Evolutionary conservation across 2,888 invertebrate genomes (phyloP).

Genomic region (Drosophila longiperda): DNA sequence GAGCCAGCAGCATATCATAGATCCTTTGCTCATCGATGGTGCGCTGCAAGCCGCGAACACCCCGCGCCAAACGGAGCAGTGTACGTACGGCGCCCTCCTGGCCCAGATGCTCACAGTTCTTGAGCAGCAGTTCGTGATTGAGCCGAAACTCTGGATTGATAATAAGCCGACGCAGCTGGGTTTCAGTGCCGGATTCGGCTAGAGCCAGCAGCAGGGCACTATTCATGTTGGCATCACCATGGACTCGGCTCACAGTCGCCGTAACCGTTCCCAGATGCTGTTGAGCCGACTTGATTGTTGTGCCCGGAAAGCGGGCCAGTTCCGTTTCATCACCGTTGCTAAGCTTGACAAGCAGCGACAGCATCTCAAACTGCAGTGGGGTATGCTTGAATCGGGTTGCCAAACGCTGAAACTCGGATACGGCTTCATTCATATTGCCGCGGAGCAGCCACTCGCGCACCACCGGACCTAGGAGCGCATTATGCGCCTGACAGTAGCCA

Average conservation of each 20-base stretch:
- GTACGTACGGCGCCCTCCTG: conserved; percentile 78
- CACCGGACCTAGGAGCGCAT: conserved; percentile 87
- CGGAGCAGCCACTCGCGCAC: conserved; percentile 87
- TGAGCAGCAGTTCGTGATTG: conserved; percentile 86
- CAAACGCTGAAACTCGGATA: conserved; percentile 86
- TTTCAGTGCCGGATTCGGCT: conserved; percentile 85
- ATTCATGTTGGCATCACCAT: conserved; percentile 85
- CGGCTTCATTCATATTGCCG: conserved; percentile 85
- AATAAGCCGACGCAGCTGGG: conserved; percentile 85
- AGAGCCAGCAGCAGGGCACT: conserved; percentile 85
- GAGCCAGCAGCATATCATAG: conserved; percentile 81
- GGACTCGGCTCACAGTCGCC: conserved; percentile 82
- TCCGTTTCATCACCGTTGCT: conserved; percentile 70
- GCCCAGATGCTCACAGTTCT: conserved; percentile 86
- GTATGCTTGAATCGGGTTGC: conserved; percentile 87
- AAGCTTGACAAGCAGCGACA: conserved; percentile 84
- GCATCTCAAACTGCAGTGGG: conserved; percentile 88
- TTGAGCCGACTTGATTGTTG: conserved; percentile 78
- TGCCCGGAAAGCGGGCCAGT: conserved; percentile 55
- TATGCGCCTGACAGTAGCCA: conserved; percentile 87
- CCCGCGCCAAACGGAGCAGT: conserved; percentile 81
- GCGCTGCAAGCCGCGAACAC: conserved; percentile 80
- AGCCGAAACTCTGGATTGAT: conserved; percentile 86
- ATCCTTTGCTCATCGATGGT: conserved; percentile 82
- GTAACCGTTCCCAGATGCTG: conserved; percentile 83